A percentile compares a stretch with the other conserved stretches of the same genome.
Evolutionary conservation across 2,113 vertebrate species (phyloP).

Genomic region (Hyaena hyaena): DNA sequence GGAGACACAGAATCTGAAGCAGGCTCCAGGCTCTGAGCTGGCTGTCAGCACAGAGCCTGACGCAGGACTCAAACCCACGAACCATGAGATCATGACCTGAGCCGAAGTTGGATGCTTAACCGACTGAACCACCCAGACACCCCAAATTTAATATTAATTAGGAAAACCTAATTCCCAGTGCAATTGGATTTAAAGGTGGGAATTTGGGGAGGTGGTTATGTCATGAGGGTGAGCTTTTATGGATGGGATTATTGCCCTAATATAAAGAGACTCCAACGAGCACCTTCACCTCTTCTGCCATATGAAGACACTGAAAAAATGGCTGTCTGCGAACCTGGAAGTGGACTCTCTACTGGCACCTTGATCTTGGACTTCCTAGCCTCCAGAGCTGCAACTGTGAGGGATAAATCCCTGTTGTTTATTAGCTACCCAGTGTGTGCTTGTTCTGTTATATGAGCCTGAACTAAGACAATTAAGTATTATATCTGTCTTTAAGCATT

Average conservation of each 20-base stretch:
- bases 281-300: neutral
- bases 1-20: too few species aligned
- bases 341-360: neutral
- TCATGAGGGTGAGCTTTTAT: neutral
- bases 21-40: too few species aligned
- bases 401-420: neutral
- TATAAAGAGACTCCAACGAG: neutral
- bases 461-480: neutral
- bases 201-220: neutral
- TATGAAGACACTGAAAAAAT: neutral
- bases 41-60: too few species aligned
- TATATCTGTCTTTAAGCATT: neutral
- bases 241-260: neutral
- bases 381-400: neutral
- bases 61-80: too few species aligned
- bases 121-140: too few species aligned
- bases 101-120: too few species aligned
- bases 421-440: neutral
- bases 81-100: too few species aligned
- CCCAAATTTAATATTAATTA: too few species aligned
- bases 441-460: neutral
- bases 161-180: neutral
- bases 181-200: neutral
- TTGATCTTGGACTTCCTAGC: neutral
- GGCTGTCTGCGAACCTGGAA: neutral